Base-by-base conservation (phyloP, 2,113 vertebrate species). In the Alligator mississippiensis region DNA sequence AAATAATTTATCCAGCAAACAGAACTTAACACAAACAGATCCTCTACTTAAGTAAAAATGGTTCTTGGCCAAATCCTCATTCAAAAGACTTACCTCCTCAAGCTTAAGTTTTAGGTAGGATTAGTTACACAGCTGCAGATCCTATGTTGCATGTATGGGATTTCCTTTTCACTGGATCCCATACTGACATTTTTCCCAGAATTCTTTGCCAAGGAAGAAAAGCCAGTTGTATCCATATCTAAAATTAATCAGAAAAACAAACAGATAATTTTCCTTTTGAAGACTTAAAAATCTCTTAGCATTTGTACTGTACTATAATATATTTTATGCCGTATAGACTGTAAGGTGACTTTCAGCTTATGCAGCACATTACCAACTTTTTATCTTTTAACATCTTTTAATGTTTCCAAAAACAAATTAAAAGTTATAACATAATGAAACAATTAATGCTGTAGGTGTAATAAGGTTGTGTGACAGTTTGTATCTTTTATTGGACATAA, bases 181-280 rank as follows among this genome's bases (percentile, higher is more conserved):
- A 9, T 24, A 55, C 55, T 94, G 59, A 62, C 17, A 91, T 90
- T 92, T 88, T 94, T 14, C 19, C 11, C 77, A 28, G 77, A 86
- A 58, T 92, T 47, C 62, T 21, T 83, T 94, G 74, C 79, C 88
- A 57, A 54, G 15, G 38, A 84, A 83, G 88, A 87, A 84, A 94
- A 86, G 82, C 14, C 47, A 82, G 66, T 84, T 90, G 30, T 85
- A 81, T 60, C 30, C 11, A 15, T 21, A 90, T 9, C 92, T 94
- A 93, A 93, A 95, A 95, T 94, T 97, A 96, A 93, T 80, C 68
- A 93, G 91, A 87, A 85, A 83, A 90, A 96, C 79, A 91, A 88
- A n/a, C 82, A 95, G 88, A 93, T 90, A 93, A 96, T 85, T 96
- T 96, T 81, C 82, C 68, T 92, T 93, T 24, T 83, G 60, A 61